Base-by-base conservation (phyloP, 2,113 vertebrate species). In the Nothocercus nigrocapillus region DNA sequence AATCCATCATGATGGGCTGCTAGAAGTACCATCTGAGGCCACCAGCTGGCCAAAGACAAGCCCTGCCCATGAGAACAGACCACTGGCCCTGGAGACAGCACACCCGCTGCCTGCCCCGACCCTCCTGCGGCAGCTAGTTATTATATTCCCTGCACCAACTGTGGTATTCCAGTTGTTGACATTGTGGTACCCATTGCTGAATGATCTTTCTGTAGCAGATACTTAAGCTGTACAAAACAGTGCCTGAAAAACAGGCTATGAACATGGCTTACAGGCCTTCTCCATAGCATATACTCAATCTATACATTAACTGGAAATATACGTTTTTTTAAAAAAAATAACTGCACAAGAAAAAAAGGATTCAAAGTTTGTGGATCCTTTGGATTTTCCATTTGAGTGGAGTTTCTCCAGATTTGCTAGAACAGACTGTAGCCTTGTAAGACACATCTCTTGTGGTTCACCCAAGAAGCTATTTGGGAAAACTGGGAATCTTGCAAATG, bases 171-270 rank as follows among this genome's bases (percentile, higher is more conserved):
- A 64, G 62, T 68, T 89, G 42, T 76, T 86, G 56, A 61, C 89
- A 38, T 38, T 92, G 83, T 58, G 66, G 92, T 75, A 90, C 93
- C 73, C 69, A 75, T 32, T 93, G 90, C 73, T 92, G 86, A 82
- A 95, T 63, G 61, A 56, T 62, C 68, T 82, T 76, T 79, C 47
- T 78, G 59, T 36, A 44, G 70, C 54, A 95, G 66, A 47, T 76
- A 78, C 64, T 86, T 56, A 68, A 82, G 18, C 28, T 38, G 28
- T 30, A 53, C 40, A 49, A 82, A 92, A 79, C 4, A 7, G 77
- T 72, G 38, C 47, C 51, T 83, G 73, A 42, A 82, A 88, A 89
- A 20, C n/a, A 82, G 66, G 44, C 83, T 82, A 44, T 5, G 14
- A 38, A 56, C 24, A 74, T 58, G 36, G n/a, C 28, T 79, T 95